Evolutionary conservation across 2,888 invertebrate genomes (phyloP).

Genomic region (Epistrophe grossulariae): DNA sequence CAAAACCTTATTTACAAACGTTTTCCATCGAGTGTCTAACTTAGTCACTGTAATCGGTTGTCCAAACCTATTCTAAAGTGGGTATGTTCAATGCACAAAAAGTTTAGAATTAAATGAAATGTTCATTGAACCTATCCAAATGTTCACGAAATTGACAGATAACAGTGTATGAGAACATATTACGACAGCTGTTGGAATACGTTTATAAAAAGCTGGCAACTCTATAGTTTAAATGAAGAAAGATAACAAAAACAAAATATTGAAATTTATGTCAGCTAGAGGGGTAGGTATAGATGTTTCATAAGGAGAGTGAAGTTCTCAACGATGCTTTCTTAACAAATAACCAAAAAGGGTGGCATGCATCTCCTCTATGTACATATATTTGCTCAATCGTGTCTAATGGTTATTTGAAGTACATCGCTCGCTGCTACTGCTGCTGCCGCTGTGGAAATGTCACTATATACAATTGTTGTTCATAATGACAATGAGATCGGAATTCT

Average conservation of each 20-base stretch:
- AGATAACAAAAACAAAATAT: background rate
- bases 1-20: too few relatives aligned
- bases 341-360: conserved; percentile 25
- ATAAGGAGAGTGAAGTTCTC: background rate
- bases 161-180: too few relatives aligned
- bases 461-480: conserved; percentile 35
- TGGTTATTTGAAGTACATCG: conserved; percentile 39
- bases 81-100: too few relatives aligned
- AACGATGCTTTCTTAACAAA: conserved; percentile 33
- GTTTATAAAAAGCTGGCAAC: too few relatives aligned
- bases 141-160: too few relatives aligned
- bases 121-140: too few relatives aligned
- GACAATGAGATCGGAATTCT: conserved; percentile 25
- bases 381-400: conserved; percentile 27
- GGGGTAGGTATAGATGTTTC: background rate
- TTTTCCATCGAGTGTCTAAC: too few relatives aligned
- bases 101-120: too few relatives aligned
- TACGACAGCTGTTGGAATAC: too few relatives aligned
- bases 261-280: conserved; percentile 32
- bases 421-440: background rate
- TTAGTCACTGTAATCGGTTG: too few relatives aligned
- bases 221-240: background rate
- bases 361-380: background rate
- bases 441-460: background rate
- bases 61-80: too few relatives aligned